Evolutionary conservation across 2,888 invertebrate species (phyloP).

Genomic region (Epirrhoe tristata): DNA sequence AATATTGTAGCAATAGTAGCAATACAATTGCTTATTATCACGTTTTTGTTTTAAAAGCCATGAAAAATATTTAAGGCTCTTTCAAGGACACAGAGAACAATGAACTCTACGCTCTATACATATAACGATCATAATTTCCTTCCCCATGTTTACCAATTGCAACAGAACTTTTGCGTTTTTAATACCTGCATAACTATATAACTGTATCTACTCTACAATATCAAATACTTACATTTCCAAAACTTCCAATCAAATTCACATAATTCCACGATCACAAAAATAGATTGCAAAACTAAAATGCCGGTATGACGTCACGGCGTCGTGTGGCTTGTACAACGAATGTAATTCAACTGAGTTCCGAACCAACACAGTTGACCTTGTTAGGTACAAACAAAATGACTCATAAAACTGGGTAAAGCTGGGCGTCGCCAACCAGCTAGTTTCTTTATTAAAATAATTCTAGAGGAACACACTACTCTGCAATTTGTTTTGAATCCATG

Average conservation of each 20-base stretch:
- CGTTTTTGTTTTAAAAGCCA: too few species aligned
- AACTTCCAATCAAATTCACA: slow-evolving; percentile 3
- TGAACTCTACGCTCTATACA: background rate
- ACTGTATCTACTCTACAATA: background rate
- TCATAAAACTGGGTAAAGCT: slow-evolving; percentile 3
- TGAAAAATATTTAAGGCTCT: too few species aligned
- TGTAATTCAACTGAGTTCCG: slow-evolving; percentile 8
- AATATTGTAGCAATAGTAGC: too few species aligned
- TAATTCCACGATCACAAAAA: slow-evolving; percentile 7
- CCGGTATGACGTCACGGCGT: slow-evolving; percentile 13
- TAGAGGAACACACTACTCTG: too few species aligned
- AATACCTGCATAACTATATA: background rate
- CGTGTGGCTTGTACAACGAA: slow-evolving; percentile 7
- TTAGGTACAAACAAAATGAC: slow-evolving; percentile 2
- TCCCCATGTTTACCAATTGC: background rate
- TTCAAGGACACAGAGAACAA: background rate
- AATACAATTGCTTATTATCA: too few species aligned
- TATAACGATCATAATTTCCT: background rate
- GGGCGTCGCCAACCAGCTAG: background rate
- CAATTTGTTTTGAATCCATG: too few species aligned
- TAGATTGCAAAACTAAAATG: slow-evolving; percentile 8
- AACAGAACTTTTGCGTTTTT: background rate
- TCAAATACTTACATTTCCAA: slow-evolving; percentile 13
- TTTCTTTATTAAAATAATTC: too few species aligned
- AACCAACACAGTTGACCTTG: background rate